Evolutionary conservation across 2,797 vertebrate species (phyloP).

Genomic region (Enteromius thamalakanensis): DNA sequence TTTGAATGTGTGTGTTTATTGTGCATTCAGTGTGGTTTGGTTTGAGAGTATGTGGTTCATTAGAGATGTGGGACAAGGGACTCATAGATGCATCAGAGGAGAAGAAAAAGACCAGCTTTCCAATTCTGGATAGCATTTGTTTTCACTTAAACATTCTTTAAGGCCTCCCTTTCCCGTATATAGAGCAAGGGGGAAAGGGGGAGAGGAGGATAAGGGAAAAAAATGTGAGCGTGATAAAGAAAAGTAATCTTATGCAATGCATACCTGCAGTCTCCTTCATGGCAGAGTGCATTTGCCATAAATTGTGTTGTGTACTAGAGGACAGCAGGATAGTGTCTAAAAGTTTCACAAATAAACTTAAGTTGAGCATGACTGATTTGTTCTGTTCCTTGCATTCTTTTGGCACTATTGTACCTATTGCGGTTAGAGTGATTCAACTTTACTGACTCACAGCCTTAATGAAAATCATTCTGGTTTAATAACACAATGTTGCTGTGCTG

Average conservation of each 20-base stretch:
- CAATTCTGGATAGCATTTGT: slow-evolving; percentile 73
- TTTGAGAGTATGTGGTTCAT: slow-evolving; percentile 38
- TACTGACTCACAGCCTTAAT: slow-evolving; percentile 58
- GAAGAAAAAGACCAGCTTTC: slow-evolving; percentile 70
- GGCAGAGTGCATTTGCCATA: background rate
- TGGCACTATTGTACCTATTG: slow-evolving; percentile 65
- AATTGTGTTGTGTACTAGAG: slow-evolving; percentile 39
- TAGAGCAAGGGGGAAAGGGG: slow-evolving; percentile 31
- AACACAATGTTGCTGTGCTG: slow-evolving; percentile 38
- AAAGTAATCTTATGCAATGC: background rate
- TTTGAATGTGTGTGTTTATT: slow-evolving; percentile 49
- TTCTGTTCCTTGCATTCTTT: slow-evolving; percentile 58
- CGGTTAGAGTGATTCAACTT: slow-evolving; percentile 59
- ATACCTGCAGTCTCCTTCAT: background rate
- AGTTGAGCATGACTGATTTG: slow-evolving; percentile 66
- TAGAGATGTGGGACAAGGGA: slow-evolving; percentile 41
- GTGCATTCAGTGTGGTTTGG: slow-evolving; percentile 37
- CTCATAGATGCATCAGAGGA: slow-evolving; percentile 51
- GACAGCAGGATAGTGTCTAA: slow-evolving; percentile 46
- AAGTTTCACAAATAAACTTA: slow-evolving; percentile 69
- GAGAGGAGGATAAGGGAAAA: slow-evolving; percentile 29
- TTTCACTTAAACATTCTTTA: slow-evolving; percentile 75
- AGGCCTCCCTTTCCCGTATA: slow-evolving; percentile 57
- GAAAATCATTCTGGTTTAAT: slow-evolving; percentile 55
- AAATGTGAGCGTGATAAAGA: slow-evolving; percentile 5